Evolutionary conservation across 2,797 vertebrate species (phyloP).

Genomic region (Semaprochilodus insignis): DNA sequence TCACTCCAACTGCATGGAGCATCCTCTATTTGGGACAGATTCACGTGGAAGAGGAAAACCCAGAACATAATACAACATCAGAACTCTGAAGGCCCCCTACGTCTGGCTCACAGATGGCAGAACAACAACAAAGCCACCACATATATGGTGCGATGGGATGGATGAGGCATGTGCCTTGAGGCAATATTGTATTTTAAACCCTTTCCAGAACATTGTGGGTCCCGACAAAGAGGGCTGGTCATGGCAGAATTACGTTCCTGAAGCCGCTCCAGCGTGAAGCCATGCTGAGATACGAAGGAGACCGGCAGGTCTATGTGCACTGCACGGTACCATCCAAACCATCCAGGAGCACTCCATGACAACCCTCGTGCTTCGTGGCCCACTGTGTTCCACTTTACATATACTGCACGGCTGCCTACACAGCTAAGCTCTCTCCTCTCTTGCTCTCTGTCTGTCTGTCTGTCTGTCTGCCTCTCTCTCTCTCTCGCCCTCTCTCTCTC

Average conservation of each 20-base stretch:
- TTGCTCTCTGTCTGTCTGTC: conserved; percentile 14
- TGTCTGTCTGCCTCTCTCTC: conserved; percentile 6
- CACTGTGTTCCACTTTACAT: conserved; percentile 53
- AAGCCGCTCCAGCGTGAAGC: conserved; percentile 42
- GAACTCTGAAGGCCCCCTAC: not conserved
- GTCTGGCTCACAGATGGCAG: conserved; percentile 15
- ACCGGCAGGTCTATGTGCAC: conserved; percentile 38
- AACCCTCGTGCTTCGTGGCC: conserved; percentile 55
- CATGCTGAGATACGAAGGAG: conserved; percentile 25
- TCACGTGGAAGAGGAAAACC: not conserved
- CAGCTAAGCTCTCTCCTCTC: conserved; percentile 46
- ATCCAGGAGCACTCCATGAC: conserved; percentile 60
- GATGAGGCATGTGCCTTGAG: conserved; percentile 47
- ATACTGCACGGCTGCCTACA: conserved; percentile 51
- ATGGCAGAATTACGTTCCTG: conserved; percentile 12
- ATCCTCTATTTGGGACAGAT: not conserved
- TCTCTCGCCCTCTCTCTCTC: conserved; percentile 4
- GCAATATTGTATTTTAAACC: conserved; percentile 16
- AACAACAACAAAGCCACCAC: conserved; percentile 46
- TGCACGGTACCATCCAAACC: conserved; percentile 52
- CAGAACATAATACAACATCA: not conserved
- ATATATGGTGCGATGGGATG: conserved; percentile 48
- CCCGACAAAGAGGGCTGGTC: conserved; percentile 4
- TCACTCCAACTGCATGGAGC: not conserved
- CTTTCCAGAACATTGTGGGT: not conserved